Evolutionary conservation across 2,888 invertebrate species (phyloP).

Genomic region (Erynnis tages): DNA sequence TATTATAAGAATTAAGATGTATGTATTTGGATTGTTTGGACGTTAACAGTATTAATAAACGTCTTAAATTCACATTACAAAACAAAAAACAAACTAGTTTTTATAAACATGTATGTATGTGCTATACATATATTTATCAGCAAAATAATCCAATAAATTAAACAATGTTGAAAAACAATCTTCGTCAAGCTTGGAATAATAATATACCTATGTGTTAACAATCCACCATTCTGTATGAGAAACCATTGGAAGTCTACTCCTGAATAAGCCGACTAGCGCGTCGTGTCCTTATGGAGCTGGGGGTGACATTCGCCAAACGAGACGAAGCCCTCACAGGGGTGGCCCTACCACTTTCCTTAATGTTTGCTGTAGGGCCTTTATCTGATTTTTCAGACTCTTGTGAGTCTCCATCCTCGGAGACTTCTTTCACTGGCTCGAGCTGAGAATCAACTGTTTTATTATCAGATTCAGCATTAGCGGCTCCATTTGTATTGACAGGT

Average conservation of each 20-base stretch:
- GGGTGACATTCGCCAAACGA: slow-evolving; percentile 47
- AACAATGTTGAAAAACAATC: too few relatives aligned
- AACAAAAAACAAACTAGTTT: too few relatives aligned
- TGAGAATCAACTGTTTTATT: neutral
- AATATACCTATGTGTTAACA: too few relatives aligned
- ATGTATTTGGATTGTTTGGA: too few relatives aligned
- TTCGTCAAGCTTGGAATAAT: too few relatives aligned
- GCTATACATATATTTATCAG: too few relatives aligned
- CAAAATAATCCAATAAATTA: too few relatives aligned
- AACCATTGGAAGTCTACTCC: slow-evolving; percentile 35
- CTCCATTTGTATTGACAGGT: neutral
- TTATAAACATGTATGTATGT: too few relatives aligned
- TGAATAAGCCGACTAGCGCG: slow-evolving; percentile 53
- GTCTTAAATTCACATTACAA: too few relatives aligned
- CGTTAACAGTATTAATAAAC: too few relatives aligned
- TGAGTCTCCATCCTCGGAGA: slow-evolving; percentile 7
- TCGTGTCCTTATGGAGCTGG: slow-evolving; percentile 54
- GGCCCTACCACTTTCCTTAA: slow-evolving; percentile 38
- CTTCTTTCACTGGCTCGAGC: slow-evolving; percentile 14
- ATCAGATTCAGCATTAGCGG: neutral
- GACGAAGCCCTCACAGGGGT: slow-evolving; percentile 52
- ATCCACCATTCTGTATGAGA: too few relatives aligned
- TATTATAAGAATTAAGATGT: too few relatives aligned
- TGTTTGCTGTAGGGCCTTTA: slow-evolving; percentile 24
- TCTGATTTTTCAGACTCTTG: slow-evolving; percentile 4